Base-by-base conservation (phyloP, 2,113 vertebrate species). In the Rousettus leschenaultii region DNA sequence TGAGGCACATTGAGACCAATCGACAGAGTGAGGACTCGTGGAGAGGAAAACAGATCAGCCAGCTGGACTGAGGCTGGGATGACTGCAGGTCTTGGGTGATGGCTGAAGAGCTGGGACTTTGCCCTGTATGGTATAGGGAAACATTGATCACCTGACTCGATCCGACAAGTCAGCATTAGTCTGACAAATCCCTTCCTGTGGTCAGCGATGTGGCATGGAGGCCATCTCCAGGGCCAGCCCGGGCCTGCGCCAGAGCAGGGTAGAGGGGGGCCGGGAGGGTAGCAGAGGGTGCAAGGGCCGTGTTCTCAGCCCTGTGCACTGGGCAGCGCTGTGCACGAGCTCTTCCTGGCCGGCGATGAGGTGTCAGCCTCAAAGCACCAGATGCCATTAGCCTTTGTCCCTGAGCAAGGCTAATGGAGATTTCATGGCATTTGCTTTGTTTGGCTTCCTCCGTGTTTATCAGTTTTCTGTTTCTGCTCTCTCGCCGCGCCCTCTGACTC, bases 401-500 rank as follows among this genome's bases (percentile, higher is more conserved):
- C 78, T 78, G 59, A 51, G 45, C 55, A 33, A 88, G 35, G 82
- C 59, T 70, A 88, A 96, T 28, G 43, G 94, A 38, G 68, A 68
- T 78, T 85, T 87, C 82, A 0, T 2, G 19, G 86, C 5, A 3
- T 79, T 83, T 33, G 57, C 78, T 91, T 87, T 86, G 86, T 86
- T 96, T 96, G 79, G 82, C 68, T 73, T 59, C 71, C 40, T 10
- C 11, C 12, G 48, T n/a, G 92, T 95, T 96, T 88, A 97, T 74
- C 96, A 93, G 95, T 93, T 86, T 94, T 95, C 93, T 70, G 53
- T 88, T 96, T 96, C 94, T 95, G 89, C 48, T 43, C 75, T 19
- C 77, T 74, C 21, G 21, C 94, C 91, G 61, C 93, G 22, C 97
- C 96, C 96, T 96, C 80, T 98, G 97, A 97, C 93, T 98, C 97